Evolutionary conservation across 2,888 invertebrate genomes (phyloP), one percentile per base, ranked within the genome.

Genomic region (Chouioia cunea): DNA sequence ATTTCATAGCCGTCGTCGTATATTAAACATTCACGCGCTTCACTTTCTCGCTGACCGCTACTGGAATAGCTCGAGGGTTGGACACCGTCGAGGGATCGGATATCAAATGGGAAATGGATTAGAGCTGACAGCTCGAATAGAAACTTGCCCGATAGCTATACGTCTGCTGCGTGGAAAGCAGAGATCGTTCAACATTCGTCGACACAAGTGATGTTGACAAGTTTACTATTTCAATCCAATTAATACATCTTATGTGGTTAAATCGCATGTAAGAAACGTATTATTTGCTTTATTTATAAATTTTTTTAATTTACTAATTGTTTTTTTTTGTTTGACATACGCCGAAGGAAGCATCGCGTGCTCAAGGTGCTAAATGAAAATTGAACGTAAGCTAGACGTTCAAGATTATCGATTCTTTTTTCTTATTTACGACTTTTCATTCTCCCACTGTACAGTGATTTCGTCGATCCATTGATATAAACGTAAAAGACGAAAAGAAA

Each of bases 51-150:
- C 22, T 22, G 46, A 46, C 44, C 52, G 36, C 52, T 54, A 36
- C 10, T 36, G 36, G 6, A 10, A 36, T 36, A 8, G 23, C 23
- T 14, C 2, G 14, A 44, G 63, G 6, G 48, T 2, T 27, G 6
- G 27, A 10, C 10, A 18, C 44, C 73, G 72, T 71, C 70, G 48
- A 59, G 75, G 72, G 75, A 76, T 76, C 74, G 75, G 74, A 70
- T 76, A 75, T 76, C 74, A 76, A 76, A 74, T 63, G 63, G 65
- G 70, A 73, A 75, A 76, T 71, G 69, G 75, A 76, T 75, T 69
- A 63, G 71, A 69, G 70, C 71, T 73, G 75, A 75, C 71, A 52
- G 65, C 63, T 65, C 63, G 59, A 76, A 76, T 60, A 50, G 70
- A 70, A 65, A 70, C 48, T 65, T 56, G 56, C 10, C 23, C 48